Percentiles rank a stretch among this genome's conserved stretches.
phyloP scores from a whole-genome alignment of 2,113 vertebrate genomes.

The Gopherus flavomarginatus region DNA sequence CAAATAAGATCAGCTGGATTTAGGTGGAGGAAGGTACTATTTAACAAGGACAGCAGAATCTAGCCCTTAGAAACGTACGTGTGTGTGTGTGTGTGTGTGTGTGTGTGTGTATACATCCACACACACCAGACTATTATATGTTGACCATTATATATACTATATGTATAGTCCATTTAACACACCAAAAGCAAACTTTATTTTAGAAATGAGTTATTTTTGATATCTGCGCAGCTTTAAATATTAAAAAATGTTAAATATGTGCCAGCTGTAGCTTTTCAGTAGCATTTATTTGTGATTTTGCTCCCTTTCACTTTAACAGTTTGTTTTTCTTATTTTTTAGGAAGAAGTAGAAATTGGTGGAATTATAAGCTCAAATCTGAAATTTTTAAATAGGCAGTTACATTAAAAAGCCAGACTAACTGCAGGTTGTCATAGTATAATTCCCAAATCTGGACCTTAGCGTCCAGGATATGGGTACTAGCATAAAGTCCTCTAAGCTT shows the following conservation, averaged over 20 bases:
- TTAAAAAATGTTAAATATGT: not conserved
- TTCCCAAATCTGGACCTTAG: too few relatives aligned
- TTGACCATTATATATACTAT: too few relatives aligned
- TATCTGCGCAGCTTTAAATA: not conserved
- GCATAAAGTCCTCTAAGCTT: too few relatives aligned
- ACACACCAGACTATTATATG: too few relatives aligned
- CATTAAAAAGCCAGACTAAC: slow-evolving; percentile 44
- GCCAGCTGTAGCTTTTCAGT: slow-evolving; percentile 22
- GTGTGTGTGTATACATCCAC: too few relatives aligned
- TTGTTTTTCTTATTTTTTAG: slow-evolving; percentile 3
- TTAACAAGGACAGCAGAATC: not conserved
- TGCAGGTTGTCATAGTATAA: not conserved
- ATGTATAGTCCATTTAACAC: not conserved
- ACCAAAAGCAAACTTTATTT: not conserved
- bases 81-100: too few relatives aligned
- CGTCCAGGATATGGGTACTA: too few relatives aligned
- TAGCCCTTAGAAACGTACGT: not conserved
- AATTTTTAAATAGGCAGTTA: slow-evolving; percentile 54
- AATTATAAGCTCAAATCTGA: slow-evolving; percentile 25
- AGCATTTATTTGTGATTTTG: not conserved
- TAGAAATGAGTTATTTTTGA: slow-evolving; percentile 35
- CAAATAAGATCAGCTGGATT: not conserved
- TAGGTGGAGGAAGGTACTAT: not conserved
- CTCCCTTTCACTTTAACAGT: slow-evolving; percentile 42
- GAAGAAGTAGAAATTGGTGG: slow-evolving; percentile 8